A percentile compares a stretch with the other conserved stretches of the same genome.
Conservation (phyloP, 1,140 invertebrate species). For the Araneus ventricosus region DNA sequence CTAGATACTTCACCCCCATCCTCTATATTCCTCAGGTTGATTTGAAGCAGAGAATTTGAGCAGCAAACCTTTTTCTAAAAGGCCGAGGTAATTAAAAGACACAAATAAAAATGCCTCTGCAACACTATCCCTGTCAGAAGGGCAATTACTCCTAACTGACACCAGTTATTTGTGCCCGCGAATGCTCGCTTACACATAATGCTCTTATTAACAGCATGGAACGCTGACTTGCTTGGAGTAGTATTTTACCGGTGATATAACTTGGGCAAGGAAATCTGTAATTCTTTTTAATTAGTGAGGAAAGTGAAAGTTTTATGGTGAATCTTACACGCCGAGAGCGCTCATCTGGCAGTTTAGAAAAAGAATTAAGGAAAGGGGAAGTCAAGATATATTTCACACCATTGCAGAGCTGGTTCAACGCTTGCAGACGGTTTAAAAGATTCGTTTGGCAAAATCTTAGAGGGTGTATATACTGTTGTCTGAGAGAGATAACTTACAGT, state of each 20-base stretch:
- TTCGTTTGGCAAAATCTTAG: too few relatives aligned
- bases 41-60: neutral
- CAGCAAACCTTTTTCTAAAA: slow-evolving; percentile 39
- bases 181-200: too few relatives aligned
- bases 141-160: slow-evolving; percentile 62
- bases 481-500: neutral
- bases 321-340: neutral
- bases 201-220: too few relatives aligned
- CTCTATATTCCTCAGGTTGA: too few relatives aligned
- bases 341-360: neutral
- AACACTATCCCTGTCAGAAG: neutral
- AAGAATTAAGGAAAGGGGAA: neutral
- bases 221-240: too few relatives aligned
- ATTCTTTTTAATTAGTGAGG: slow-evolving; percentile 66
- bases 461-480: too few relatives aligned
- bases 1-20: neutral
- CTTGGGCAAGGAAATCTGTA: too few relatives aligned
- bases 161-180: too few relatives aligned
- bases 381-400: slow-evolving; percentile 25
- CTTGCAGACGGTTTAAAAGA: too few relatives aligned
- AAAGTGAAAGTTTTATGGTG: slow-evolving; percentile 62
- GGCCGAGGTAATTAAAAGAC: too few relatives aligned
- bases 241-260: too few relatives aligned
- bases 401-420: neutral
- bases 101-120: slow-evolving; percentile 46